phyloP scores from a whole-genome alignment of 2,888 invertebrate genomes.

The Agriopis aurantiaria region DNA sequence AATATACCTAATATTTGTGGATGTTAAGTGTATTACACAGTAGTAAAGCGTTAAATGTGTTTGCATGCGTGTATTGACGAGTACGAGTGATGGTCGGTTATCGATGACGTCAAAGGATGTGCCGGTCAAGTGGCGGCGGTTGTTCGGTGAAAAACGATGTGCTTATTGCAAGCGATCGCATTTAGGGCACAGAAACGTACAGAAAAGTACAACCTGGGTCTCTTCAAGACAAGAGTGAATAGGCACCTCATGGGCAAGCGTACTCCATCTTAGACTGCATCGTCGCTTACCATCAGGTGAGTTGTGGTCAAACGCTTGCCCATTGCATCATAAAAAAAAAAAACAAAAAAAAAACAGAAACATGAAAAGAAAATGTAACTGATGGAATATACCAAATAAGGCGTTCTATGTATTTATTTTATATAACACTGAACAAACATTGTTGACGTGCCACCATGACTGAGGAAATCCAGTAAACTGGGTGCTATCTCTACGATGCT shows the following conservation, averaged over 20 bases:
- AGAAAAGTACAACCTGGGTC: no score
- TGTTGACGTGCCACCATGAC: no score
- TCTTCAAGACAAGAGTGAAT: no score
- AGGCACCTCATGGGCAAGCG: no score
- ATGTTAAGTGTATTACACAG: constrained; percentile 9
- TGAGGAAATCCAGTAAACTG: no score
- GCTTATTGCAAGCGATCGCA: constrained; percentile 19
- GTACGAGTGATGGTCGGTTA: constrained; percentile 10
- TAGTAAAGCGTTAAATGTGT: constrained; percentile 9
- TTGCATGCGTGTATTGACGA: constrained; percentile 3
- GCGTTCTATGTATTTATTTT: not conserved
- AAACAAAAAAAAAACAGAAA: no score
- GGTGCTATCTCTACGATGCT: no score
- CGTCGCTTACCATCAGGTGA: no score
- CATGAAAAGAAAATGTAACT: constrained; percentile 1
- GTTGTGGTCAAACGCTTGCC: no score
- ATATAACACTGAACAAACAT: not conserved
- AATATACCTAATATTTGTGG: constrained; percentile 9
- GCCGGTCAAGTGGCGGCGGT: constrained; percentile 42
- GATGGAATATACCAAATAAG: not conserved
- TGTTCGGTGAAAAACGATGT: constrained; percentile 11
- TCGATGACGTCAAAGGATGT: constrained; percentile 56
- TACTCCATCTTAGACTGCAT: no score
- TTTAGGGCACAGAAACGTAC: not conserved
- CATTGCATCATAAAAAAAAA: no score